Percentiles rank a stretch among this genome's conserved stretches.
These are phyloP conservation scores for Chrysomela aeneicollis DNA, from an alignment of 2,888 invertebrate genomes.

Conservation along the genomic window DNA sequence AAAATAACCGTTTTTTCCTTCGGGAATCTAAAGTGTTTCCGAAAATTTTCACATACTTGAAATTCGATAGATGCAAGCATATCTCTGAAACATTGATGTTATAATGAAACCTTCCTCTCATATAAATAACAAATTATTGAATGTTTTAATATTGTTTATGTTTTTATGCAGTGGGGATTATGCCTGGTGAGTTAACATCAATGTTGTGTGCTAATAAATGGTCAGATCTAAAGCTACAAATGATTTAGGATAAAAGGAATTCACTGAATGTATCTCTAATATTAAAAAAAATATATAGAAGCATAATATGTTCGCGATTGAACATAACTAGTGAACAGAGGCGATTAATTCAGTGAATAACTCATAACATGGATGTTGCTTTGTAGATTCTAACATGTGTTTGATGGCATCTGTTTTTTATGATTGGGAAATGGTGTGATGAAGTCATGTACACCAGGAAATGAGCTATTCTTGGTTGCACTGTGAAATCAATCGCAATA, in stretches of 20 bases:
- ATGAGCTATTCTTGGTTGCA: background rate
- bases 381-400: background rate
- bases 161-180: constrained; percentile 53
- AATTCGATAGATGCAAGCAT: too few relatives aligned
- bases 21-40: too few relatives aligned
- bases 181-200: constrained; percentile 52
- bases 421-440: background rate
- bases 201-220: constrained; percentile 5
- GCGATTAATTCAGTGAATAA: background rate
- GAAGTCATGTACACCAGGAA: background rate
- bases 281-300: background rate
- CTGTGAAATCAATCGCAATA: background rate
- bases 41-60: too few relatives aligned
- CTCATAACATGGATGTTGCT: background rate
- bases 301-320: background rate
- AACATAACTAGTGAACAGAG: background rate
- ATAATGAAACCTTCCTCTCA: too few relatives aligned
- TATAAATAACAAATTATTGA: background rate
- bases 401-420: background rate
- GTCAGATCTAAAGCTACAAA: background rate
- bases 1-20: too few relatives aligned
- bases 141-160: constrained; percentile 24
- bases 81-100: too few relatives aligned
- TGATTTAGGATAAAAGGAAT: background rate
- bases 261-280: background rate